A percentile compares a stretch with the other conserved stretches of the same genome.
Evolutionary conservation across 30 jellyfish, hydroid and myxozoan genomes (phyloP).

Genomic region (Sanderia malayensis): DNA sequence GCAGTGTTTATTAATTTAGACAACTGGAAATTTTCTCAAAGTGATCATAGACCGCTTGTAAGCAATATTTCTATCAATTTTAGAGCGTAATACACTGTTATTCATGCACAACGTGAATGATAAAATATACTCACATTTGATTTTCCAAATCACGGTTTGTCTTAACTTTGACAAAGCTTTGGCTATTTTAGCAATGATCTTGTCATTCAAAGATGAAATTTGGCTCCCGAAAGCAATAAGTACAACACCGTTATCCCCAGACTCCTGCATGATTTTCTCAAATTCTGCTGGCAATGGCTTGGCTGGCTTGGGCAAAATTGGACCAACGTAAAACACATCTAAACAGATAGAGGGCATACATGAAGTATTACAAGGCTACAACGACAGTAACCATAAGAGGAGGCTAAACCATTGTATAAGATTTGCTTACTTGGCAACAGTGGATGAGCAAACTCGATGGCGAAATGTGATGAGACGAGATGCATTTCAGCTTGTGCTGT

Average conservation of each 20-base stretch:
- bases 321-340: constrained; percentile 20
- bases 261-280: constrained; percentile 46
- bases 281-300: constrained; percentile 10
- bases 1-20: no score
- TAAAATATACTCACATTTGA: constrained; percentile 5
- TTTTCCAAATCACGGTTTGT: neutral
- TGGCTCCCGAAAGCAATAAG: constrained; percentile 42
- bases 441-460: constrained; percentile 44
- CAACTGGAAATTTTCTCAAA: no score
- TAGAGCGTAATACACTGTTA: no score
- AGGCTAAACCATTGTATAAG: no score
- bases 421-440: constrained; percentile 61
- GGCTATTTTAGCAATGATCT: neutral
- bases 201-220: neutral
- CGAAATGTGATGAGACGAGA: constrained; percentile 36
- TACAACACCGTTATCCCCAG: constrained; percentile 63
- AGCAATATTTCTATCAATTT: no score
- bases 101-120: no score
- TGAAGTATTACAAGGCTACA: no score
- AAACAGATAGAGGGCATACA: no score
- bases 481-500: constrained; percentile 26
- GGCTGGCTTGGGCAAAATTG: constrained; percentile 26
- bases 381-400: no score
- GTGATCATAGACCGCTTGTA: no score
- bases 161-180: neutral